Evolutionary conservation across 2,888 invertebrate genomes (phyloP).

Genomic region (Melieria crassipennis): DNA sequence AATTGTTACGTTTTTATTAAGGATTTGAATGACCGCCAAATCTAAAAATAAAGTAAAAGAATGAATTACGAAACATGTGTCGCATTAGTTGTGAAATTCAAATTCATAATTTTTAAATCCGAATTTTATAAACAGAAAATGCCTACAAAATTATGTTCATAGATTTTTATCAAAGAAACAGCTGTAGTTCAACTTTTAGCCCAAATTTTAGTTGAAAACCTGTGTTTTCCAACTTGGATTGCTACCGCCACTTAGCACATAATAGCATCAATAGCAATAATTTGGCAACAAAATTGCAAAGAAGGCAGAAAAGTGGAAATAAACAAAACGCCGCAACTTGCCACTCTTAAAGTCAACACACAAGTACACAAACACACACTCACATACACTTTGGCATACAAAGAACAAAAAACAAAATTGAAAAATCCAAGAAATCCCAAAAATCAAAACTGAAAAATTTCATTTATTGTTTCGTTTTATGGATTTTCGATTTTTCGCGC

Average conservation of each 20-base stretch:
- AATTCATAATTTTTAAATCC: too few relatives aligned
- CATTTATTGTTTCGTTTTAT: neutral
- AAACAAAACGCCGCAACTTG: neutral
- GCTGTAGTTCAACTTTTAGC: too few relatives aligned
- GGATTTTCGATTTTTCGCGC: neutral
- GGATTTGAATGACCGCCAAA: too few relatives aligned
- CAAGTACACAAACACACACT: neutral
- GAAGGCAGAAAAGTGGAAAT: neutral
- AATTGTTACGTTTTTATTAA: too few relatives aligned
- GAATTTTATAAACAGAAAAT: too few relatives aligned
- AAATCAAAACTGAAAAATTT: neutral
- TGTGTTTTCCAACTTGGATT: too few relatives aligned
- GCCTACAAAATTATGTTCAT: too few relatives aligned
- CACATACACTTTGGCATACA: neutral
- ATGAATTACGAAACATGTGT: too few relatives aligned
- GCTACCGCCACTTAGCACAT: neutral
- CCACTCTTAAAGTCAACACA: neutral
- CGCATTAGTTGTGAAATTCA: too few relatives aligned
- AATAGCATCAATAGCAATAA: neutral
- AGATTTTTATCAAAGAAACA: too few relatives aligned
- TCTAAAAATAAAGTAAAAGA: too few relatives aligned
- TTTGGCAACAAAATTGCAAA: neutral
- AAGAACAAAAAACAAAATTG: neutral
- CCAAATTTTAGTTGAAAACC: too few relatives aligned
- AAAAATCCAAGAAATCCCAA: neutral